phyloP scores from a whole-genome alignment of 2,113 vertebrate species.

The Phrynosoma platyrhinos region DNA sequence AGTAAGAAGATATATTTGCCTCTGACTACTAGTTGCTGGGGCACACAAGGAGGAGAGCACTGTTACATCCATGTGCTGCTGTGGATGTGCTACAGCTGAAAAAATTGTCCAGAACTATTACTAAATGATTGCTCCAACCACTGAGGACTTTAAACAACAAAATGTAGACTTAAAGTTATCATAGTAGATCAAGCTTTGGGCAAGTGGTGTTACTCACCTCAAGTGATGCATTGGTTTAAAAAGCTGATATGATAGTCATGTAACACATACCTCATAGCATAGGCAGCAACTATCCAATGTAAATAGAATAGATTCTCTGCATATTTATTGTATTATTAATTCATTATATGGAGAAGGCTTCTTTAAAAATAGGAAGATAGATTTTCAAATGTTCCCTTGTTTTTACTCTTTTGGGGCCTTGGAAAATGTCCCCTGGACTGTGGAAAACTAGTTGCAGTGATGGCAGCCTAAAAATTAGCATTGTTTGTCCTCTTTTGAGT shows the following conservation, averaged over 20 bases:
- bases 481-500: not conserved
- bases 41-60: too few relatives aligned
- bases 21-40: not conserved
- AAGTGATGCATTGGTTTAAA: not conserved
- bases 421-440: too few relatives aligned
- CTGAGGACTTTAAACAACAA: not conserved
- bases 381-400: not conserved
- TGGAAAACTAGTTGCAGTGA: not conserved
- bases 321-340: not conserved
- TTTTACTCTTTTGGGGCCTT: not conserved
- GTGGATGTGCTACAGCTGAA: not conserved
- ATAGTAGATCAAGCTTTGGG: not conserved
- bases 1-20: not conserved
- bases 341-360: not conserved
- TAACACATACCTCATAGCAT: not conserved
- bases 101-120: not conserved
- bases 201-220: not conserved
- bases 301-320: not conserved
- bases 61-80: not conserved
- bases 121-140: not conserved
- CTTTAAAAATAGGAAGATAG: slow-evolving; percentile 3
- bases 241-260: not conserved
- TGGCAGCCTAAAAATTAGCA: not conserved
- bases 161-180: not conserved
- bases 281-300: not conserved